Percentiles rank a stretch among this genome's conserved stretches.
These are phyloP conservation scores for Micromys minutus DNA, from an alignment of 2,113 vertebrate genomes.

Conservation along the genomic window DNA sequence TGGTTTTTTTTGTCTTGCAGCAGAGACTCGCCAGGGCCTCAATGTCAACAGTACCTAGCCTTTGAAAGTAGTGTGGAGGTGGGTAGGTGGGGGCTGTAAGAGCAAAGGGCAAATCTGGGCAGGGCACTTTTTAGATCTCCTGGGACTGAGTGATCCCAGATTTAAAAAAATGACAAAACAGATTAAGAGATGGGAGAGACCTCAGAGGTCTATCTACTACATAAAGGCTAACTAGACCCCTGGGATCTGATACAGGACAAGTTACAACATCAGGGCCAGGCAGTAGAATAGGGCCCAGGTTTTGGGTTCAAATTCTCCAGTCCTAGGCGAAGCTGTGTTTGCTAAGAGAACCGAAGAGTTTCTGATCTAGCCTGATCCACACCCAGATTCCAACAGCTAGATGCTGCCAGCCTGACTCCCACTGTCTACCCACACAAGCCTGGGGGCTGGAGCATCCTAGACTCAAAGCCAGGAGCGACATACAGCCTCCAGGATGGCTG, in stretches of 20 bases:
- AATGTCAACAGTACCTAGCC: background rate
- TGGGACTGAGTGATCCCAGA: constrained; percentile 1
- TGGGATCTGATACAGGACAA: background rate
- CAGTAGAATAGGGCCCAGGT: background rate
- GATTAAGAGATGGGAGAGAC: background rate
- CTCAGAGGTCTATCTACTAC: background rate
- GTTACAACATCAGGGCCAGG: background rate
- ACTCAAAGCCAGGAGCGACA: background rate
- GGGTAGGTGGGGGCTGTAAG: background rate
- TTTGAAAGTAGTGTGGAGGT: background rate
- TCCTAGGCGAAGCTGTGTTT: background rate
- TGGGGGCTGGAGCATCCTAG: background rate
- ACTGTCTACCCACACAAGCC: background rate
- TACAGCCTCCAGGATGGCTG: background rate
- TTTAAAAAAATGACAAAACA: constrained; percentile 8
- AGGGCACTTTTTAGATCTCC: background rate
- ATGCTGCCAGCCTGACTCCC: background rate
- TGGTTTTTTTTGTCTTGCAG: background rate
- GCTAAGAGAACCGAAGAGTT: constrained; percentile 27
- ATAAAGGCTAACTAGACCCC: background rate
- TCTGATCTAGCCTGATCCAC: background rate
- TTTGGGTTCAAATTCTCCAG: background rate
- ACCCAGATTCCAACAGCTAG: constrained; percentile 11
- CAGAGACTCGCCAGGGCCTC: background rate
- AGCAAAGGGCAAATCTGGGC: background rate